These are phyloP conservation scores for Clamator glandarius DNA, from an alignment of 2,797 vertebrate genomes.

Conservation along the genomic window DNA sequence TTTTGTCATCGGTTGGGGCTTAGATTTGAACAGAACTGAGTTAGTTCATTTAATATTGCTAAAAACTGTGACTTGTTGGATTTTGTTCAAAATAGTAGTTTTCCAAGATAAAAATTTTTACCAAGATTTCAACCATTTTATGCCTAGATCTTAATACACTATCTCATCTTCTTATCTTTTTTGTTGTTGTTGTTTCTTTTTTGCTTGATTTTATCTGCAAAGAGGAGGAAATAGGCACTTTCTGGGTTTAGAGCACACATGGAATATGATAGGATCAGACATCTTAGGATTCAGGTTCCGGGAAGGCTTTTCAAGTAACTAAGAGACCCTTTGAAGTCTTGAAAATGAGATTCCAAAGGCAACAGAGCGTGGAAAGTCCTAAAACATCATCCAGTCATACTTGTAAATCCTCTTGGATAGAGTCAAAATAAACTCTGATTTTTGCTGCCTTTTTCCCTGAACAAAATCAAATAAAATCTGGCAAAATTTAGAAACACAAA, in stretches of 20 bases:
- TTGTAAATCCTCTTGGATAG: slow-evolving; percentile 43
- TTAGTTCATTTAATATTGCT: neutral
- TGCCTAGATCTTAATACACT: neutral
- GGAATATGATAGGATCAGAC: slow-evolving; percentile 65
- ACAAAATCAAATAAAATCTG: neutral
- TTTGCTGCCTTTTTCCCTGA: neutral
- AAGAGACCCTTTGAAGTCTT: slow-evolving; percentile 64
- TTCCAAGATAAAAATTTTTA: neutral
- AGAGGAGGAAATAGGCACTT: slow-evolving; percentile 16
- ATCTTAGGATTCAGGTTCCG: slow-evolving; percentile 53
- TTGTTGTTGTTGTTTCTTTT: too few relatives aligned
- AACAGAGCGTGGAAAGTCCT: slow-evolving; percentile 64
- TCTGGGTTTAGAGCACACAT: slow-evolving; percentile 35
- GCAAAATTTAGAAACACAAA: neutral
- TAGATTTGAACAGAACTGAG: neutral
- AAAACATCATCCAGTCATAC: slow-evolving; percentile 38
- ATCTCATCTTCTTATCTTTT: neutral
- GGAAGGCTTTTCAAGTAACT: slow-evolving; percentile 58
- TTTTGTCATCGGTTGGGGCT: neutral
- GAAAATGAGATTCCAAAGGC: slow-evolving; percentile 67
- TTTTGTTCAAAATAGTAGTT: neutral
- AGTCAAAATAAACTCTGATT: slow-evolving; percentile 8
- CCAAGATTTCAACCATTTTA: neutral
- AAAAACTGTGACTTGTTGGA: neutral
- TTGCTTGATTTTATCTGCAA: neutral